Base-by-base conservation (phyloP, 1,140 invertebrate species). In the Amphibalanus amphitrite region DNA sequence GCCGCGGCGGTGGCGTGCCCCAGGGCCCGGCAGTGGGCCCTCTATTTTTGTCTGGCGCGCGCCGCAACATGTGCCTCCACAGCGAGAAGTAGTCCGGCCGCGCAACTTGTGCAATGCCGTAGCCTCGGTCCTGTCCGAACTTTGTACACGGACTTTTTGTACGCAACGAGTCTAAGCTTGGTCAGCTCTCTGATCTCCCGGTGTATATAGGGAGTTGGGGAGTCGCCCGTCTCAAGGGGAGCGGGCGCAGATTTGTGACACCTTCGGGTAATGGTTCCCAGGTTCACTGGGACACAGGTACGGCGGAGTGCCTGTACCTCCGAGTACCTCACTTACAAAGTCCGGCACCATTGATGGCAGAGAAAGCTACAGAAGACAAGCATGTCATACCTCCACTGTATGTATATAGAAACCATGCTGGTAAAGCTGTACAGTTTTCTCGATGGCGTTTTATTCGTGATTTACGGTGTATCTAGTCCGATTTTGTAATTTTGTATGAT, bases 401-500 rank as follows among this genome's bases (percentile, higher is more conserved):
- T n/a, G n/a, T n/a, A 59, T 23, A 59, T 59, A 59, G 47, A 20
- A 17, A 59, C 10, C 47, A 59, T 59, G 23, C 1, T 59, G 47
- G 10, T 20, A 6, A 20, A 13, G 3, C 20, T 59, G 47, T 59
- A 59, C 47, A 59, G 47, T 59, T 59, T 59, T 8, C 47, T 59
- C 20, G 20, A 20, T 20, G 10, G 47, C 23, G 47, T 59, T 59
- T 59, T 59, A 59, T 59, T 59, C 47, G 47, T 59, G 47, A 59
- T 59, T 59, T 20, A 59, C 47, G 20, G 47, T 59, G 47, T 59
- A 59, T 59, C 47, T 59, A 59, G 47, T 59, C 47, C 47, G 47
- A 59, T 59, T 59, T 59, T 59, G 47, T 59, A 59, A 59, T 59
- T 59, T 59, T 59, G 47, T 59, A 59, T 59, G 47, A 59, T 59